Evolutionary conservation across 2,113 vertebrate genomes (phyloP).

Genomic region (Motacilla alba): DNA sequence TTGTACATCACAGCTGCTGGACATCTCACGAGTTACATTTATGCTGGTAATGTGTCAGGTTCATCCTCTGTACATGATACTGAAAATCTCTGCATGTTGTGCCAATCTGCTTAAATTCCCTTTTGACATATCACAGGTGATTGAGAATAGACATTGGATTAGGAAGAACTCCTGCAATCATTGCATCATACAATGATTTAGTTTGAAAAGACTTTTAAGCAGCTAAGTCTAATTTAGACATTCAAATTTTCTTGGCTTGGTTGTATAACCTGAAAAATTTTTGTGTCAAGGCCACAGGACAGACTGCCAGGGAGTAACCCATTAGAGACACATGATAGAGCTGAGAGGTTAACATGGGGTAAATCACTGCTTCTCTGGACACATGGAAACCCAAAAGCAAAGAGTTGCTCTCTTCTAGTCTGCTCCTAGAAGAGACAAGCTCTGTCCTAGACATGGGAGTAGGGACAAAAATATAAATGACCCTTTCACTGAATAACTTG

Average conservation of each 20-base stretch:
- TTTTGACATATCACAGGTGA: not conserved
- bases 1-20: not conserved
- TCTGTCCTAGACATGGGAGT: not conserved
- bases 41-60: not conserved
- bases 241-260: not conserved
- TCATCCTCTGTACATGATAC: not conserved
- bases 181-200: not conserved
- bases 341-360: not conserved
- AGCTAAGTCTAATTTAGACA: not conserved
- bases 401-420: not conserved
- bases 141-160: not conserved
- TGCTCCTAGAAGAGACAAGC: not conserved
- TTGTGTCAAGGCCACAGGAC: accelerated
- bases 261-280: not conserved
- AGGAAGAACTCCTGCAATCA: not conserved
- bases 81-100: not conserved
- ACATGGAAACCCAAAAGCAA: not conserved
- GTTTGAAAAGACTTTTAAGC: not conserved
- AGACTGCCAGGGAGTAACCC: not conserved
- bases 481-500: not conserved
- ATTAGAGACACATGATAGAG: not conserved
- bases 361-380: not conserved
- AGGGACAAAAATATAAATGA: not conserved
- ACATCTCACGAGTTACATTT: not conserved
- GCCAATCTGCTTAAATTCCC: not conserved